Conservation (phyloP, 2,888 invertebrate genomes). For the Schizotus pectinicornis region DNA sequence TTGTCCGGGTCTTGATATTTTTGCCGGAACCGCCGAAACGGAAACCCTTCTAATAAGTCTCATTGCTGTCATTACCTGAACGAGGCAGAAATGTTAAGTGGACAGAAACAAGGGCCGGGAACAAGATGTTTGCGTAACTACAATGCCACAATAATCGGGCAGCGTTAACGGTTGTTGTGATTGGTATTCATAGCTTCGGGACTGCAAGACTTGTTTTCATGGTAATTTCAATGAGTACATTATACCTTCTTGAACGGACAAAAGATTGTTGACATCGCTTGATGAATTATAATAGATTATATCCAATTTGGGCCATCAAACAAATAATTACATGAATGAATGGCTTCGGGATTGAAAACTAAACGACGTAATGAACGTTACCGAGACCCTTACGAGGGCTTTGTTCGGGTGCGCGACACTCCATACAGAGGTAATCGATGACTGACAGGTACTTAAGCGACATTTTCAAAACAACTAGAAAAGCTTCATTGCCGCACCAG, state of each 20-base stretch:
- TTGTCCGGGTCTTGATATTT: too few species aligned
- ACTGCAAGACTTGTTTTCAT: conserved; percentile 20
- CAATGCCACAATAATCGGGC: conserved; percentile 3
- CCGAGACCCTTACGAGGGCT: conserved; percentile 37
- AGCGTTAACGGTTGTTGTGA: conserved; percentile 10
- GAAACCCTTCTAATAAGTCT: too few species aligned
- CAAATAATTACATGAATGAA: conserved; percentile 46
- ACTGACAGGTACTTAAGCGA: conserved; percentile 44
- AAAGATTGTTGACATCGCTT: conserved; percentile 45
- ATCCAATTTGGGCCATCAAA: conserved; percentile 36
- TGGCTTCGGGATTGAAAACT: conserved; percentile 38
- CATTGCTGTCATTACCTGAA: too few species aligned
- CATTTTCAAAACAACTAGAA: conserved; percentile 6
- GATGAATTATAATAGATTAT: conserved; percentile 48
- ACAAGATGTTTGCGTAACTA: too few species aligned
- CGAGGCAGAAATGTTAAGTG: too few species aligned
- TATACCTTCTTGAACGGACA: conserved; percentile 43
- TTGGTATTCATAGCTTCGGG: conserved; percentile 26
- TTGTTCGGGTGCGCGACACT: conserved; percentile 39
- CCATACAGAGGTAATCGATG: conserved; percentile 40
- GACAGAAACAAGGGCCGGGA: too few species aligned
- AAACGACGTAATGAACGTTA: conserved; percentile 42
- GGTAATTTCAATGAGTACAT: conserved; percentile 36
- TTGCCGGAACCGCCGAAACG: too few species aligned
- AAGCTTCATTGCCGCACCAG: too few species aligned